Evolutionary conservation across 1,140 invertebrate species (phyloP), one percentile per base, ranked within the genome.

Genomic region (Zophobas atratus): DNA sequence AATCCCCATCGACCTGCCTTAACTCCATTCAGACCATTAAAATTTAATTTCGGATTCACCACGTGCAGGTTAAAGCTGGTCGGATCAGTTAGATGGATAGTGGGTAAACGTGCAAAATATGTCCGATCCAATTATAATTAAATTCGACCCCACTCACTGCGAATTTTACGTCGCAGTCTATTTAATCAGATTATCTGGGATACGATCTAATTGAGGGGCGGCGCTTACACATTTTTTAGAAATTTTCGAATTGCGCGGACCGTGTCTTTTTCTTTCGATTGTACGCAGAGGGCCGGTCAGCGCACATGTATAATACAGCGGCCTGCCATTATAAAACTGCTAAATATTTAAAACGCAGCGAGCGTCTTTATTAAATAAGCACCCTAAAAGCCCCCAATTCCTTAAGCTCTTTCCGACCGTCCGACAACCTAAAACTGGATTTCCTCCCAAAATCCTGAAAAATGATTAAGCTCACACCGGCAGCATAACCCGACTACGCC

Each of bases 71-170:
- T 60, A 60, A 35, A 35, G 20, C 56, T 33, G 3, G 43, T 46
- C 43, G 56, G 53, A 33, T 60, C n/a, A 60, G 5, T 39, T 60
- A 35, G 56, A 60, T 38, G 56, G 56, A 60, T 60, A 36, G 6
- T 60, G n/a, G 6, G 32, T 55, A 55, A 55, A 55, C 53, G 53
- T 55, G 56, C 35, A 39, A 60, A 60, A 60, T 60, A 60, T 39
- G 56, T 4, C 35, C 56, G 56, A 36, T 35, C 35, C 56, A 35
- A 60, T 60, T 60, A 39, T 60, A 60, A 60, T 60, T 60, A 36
- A 60, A 60, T 60, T 60, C 36, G 35, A 60, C 56, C 43, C 8
- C 3, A 46, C 43, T 46, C 43, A 3, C 43, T 3, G 43, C 43
- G 43, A 46, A 46, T 46, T 46, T 0, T 46, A 3, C 43, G 43